phyloP scores from a whole-genome alignment of 2,888 invertebrate genomes.

The Zaprionus bogoriensis region DNA sequence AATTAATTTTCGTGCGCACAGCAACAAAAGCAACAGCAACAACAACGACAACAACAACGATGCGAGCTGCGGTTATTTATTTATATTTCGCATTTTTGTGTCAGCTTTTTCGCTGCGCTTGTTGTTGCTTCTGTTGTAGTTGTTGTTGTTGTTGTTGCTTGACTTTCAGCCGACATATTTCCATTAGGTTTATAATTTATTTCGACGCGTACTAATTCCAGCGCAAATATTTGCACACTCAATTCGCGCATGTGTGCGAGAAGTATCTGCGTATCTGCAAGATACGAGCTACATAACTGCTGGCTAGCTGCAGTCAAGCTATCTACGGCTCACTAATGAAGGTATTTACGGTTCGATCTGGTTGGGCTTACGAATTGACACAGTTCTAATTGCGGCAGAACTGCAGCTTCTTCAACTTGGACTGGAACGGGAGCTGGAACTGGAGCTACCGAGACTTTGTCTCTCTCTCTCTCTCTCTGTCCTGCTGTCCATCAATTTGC shows the following conservation, averaged over 20 bases:
- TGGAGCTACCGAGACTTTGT: conserved; percentile 3
- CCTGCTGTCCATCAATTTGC: conserved; percentile 1
- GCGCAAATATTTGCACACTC: conserved; percentile 63
- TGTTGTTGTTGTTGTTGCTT: conserved; percentile 33
- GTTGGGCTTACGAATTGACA: conserved; percentile 46
- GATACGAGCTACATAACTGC: no score
- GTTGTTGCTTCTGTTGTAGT: conserved; percentile 20
- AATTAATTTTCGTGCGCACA: conserved; percentile 59
- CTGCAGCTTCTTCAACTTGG: background rate
- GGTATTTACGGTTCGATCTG: conserved; percentile 51
- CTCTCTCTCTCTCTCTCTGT: background rate
- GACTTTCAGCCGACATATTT: conserved; percentile 32
- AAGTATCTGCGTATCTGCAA: conserved; percentile 19
- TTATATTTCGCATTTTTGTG: conserved; percentile 59
- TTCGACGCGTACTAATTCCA: conserved; percentile 69
- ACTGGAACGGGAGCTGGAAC: conserved; percentile 1
- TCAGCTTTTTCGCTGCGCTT: conserved; percentile 46
- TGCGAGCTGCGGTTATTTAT: conserved; percentile 36
- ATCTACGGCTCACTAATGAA: conserved; percentile 39
- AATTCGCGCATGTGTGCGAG: conserved; percentile 52
- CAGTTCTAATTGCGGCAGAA: background rate
- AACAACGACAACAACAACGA: conserved; percentile 20
- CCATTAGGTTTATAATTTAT: conserved; percentile 48
- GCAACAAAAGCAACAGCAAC: conserved; percentile 17
- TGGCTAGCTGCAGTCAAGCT: background rate